Percentiles rank a stretch among this genome's conserved stretches.
Evolutionary conservation across 2,113 vertebrate species (phyloP).

Genomic region (Paedocypris sp.): DNA sequence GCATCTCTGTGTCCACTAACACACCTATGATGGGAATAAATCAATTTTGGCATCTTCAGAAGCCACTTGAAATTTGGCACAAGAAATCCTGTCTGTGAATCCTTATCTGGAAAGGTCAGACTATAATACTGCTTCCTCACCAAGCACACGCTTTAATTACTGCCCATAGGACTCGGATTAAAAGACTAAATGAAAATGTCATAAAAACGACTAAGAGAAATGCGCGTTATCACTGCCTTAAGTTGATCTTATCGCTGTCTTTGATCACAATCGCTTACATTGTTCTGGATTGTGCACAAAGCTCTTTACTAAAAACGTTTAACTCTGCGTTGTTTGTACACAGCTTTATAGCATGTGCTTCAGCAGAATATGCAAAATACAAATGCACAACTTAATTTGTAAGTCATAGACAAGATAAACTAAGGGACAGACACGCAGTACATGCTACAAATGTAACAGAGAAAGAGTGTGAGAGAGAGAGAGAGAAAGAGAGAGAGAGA

Average conservation of each 20-base stretch:
- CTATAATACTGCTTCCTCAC: conserved; percentile 49
- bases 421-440: no score
- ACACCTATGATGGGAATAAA: conserved; percentile 36
- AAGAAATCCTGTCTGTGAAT: conserved; percentile 45
- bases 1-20: no score
- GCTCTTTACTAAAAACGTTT: conserved; percentile 4
- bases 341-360: no score
- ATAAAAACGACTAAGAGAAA: conserved; percentile 43
- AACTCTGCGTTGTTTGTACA: no score
- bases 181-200: conserved; percentile 53
- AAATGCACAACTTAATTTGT: no score
- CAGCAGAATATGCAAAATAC: no score
- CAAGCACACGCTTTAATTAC: conserved; percentile 54
- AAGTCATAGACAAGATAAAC: no score
- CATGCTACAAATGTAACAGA: no score
- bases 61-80: conserved; percentile 54
- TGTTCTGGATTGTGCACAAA: neutral
- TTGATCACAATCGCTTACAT: conserved; percentile 35
- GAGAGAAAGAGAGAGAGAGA: no score
- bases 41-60: conserved; percentile 60
- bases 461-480: no score
- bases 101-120: conserved; percentile 54
- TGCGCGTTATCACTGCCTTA: conserved; percentile 42
- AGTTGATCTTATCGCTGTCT: conserved; percentile 56
- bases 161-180: conserved; percentile 55